Base-by-base conservation (phyloP, 2,113 vertebrate genomes). In the Leptobrachium ailaonicum region DNA sequence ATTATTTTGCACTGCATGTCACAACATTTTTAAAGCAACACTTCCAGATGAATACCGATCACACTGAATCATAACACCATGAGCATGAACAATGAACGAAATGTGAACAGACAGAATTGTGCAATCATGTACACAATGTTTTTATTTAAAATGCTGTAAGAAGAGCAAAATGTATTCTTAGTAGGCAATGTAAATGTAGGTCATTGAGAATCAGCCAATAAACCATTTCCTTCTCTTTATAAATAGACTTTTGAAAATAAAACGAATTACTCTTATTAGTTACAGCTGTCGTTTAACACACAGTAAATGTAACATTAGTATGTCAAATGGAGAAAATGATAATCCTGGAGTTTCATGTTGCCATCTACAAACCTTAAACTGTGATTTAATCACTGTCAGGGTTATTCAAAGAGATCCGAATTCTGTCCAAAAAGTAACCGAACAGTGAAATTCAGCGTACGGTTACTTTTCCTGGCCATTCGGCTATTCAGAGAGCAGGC, bases 21-120 rank as follows among this genome's bases (percentile, higher is more conserved):
- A 56, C 45, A 63, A 58, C 14, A 13, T 41, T 73, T 77, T 75
- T 71, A 71, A 76, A 82, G 54, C 20, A 75, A 76, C 64, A 5
- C 44, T 64, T 68, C 70, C 79, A 50, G 82, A 66, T 2, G 40
- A 79, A 20, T 71, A 66, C 80, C 82, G 66, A 75, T 56, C 20
- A 82, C 53, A 11, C 78, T 82, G 86, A 84, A 86, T 81, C 72
- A 84, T 79, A 41, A 63, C 53, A 83, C 84, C 70, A 79, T 42
- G 81, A 77, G 69, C 64, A 75, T 53, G 53, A 80, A 80, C 44
- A 66, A 62, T 13, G 77, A 83, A 82, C 82, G 66, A 83, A 84
- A 79, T 69, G 80, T 41, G 82, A 84, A 80, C 82, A 71, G 69
- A 72, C 74, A 79, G 69, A 82, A 85, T 11, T 66, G 14, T 72